A percentile compares a stretch with the other conserved stretches of the same genome.
Conservation (phyloP, 1,140 invertebrate genomes). For the Zaprionus taronus region DNA sequence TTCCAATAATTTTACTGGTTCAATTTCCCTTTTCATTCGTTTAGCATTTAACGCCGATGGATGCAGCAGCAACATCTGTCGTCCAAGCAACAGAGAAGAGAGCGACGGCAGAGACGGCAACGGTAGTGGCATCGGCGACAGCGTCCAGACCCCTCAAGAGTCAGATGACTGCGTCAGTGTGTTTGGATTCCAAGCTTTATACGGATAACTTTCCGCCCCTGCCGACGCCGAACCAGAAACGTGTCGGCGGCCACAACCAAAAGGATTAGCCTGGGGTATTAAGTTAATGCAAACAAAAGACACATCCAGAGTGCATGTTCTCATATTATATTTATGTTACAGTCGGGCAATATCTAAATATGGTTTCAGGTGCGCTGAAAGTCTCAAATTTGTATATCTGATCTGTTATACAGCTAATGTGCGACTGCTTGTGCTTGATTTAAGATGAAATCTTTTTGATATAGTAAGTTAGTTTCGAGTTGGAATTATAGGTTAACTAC, state of each 20-base stretch:
- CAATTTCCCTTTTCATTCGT: background rate
- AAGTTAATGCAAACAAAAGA: slow-evolving; percentile 13
- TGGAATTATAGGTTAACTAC: background rate
- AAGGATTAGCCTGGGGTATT: slow-evolving; percentile 12
- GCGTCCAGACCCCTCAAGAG: background rate
- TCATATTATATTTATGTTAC: slow-evolving; percentile 28
- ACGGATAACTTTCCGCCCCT: slow-evolving; percentile 47
- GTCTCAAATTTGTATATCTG: background rate
- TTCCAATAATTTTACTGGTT: background rate
- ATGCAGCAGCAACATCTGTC: background rate
- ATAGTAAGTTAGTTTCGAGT: background rate
- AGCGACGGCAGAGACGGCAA: background rate
- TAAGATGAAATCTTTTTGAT: background rate
- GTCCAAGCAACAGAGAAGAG: background rate
- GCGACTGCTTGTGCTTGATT: background rate
- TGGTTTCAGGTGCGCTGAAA: slow-evolving; percentile 1
- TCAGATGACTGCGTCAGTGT: slow-evolving; percentile 24
- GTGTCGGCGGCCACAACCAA: slow-evolving; percentile 8
- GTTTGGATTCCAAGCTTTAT: slow-evolving; percentile 24
- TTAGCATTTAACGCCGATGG: slow-evolving; percentile 2
- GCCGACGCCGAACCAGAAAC: slow-evolving; percentile 42
- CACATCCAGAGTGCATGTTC: background rate
- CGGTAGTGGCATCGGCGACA: background rate
- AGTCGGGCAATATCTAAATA: background rate
- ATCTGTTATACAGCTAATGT: background rate